Base-by-base conservation (phyloP, 92 coral and sea anemone genomes). In the Epizoanthus rinbou region DNA sequence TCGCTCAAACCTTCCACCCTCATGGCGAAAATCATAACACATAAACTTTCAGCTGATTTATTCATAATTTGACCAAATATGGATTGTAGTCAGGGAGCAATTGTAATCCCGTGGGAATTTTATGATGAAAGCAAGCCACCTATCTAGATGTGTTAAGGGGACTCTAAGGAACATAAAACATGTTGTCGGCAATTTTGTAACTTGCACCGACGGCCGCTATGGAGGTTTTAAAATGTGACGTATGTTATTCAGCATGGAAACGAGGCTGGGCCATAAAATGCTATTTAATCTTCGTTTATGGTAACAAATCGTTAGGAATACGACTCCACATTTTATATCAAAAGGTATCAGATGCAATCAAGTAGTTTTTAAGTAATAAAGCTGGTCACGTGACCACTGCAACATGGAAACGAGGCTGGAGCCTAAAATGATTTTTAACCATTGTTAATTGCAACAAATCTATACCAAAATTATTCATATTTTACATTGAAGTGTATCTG, bases 21-120 rank as follows among this genome's bases (percentile, higher is more conserved):
- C n/a, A n/a, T n/a, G n/a, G n/a, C n/a, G n/a, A n/a, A n/a, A n/a
- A n/a, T n/a, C n/a, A n/a, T n/a, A n/a, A n/a, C n/a, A n/a, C n/a
- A n/a, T n/a, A n/a, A n/a, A n/a, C n/a, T n/a, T n/a, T n/a, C n/a
- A n/a, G n/a, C n/a, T n/a, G n/a, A n/a, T n/a, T n/a, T n/a, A n/a
- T n/a, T n/a, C n/a, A n/a, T n/a, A n/a, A n/a, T n/a, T n/a, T n/a
- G n/a, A n/a, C n/a, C n/a, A n/a, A n/a, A n/a, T n/a, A n/a, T n/a
- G n/a, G n/a, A n/a, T n/a, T n/a, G n/a, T 28, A 73, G 80, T 50
- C 80, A 11, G 80, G 80, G 63, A 74, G 80, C 80, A 74, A 35
- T 5, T 74, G 80, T 74, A 74, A 60, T 57, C 83, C 23, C 18
- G 58, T 62, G 58, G 63, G 82, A 76, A 57, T 65, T 57, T 37